A percentile compares a stretch with the other conserved stretches of the same genome.
phyloP scores from a whole-genome alignment of 2,888 invertebrate genomes.

The Pristionchus exspectatus region DNA sequence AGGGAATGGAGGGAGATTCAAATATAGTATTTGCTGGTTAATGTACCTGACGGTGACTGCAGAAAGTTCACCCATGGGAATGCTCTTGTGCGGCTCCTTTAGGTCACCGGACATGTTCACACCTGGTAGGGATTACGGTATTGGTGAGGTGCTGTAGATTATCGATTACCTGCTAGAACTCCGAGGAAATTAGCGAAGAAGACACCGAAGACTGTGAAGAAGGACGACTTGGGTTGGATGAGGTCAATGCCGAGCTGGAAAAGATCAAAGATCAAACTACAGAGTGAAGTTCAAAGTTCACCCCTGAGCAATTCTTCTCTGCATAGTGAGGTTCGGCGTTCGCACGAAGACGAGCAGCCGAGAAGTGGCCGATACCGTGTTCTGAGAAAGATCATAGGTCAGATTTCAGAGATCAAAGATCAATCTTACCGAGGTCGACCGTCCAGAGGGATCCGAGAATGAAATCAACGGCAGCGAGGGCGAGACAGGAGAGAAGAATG shows the following conservation, averaged over 20 bases:
- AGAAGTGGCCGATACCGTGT: slow-evolving; percentile 91
- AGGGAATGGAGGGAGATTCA: background rate
- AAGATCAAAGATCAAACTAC: slow-evolving; percentile 37
- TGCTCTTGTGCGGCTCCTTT: slow-evolving; percentile 91
- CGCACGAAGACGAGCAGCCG: slow-evolving; percentile 86
- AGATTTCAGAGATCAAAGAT: slow-evolving; percentile 16
- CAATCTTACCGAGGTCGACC: slow-evolving; percentile 84
- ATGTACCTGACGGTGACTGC: slow-evolving; percentile 90
- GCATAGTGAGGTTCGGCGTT: slow-evolving; percentile 85
- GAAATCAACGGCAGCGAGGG: slow-evolving; percentile 93
- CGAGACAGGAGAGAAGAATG: slow-evolving; percentile 88
- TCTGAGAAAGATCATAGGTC: slow-evolving; percentile 81
- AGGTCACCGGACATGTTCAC: slow-evolving; percentile 99
- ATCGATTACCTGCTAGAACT: slow-evolving; percentile 86
- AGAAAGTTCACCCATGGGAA: slow-evolving; percentile 94
- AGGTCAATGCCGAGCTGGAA: slow-evolving; percentile 52
- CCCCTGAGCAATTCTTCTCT: slow-evolving; percentile 62
- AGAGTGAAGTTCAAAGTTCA: slow-evolving; percentile 7
- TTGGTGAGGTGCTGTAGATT: background rate
- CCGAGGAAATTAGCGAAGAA: slow-evolving; percentile 98
- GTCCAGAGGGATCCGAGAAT: slow-evolving; percentile 93
- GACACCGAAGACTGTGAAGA: slow-evolving; percentile 97
- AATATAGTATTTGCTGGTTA: background rate
- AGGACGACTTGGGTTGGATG: slow-evolving; percentile 85
- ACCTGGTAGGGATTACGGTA: slow-evolving; percentile 79